Base-by-base conservation (phyloP, 2,888 invertebrate genomes). In the Dioctria linearis region DNA sequence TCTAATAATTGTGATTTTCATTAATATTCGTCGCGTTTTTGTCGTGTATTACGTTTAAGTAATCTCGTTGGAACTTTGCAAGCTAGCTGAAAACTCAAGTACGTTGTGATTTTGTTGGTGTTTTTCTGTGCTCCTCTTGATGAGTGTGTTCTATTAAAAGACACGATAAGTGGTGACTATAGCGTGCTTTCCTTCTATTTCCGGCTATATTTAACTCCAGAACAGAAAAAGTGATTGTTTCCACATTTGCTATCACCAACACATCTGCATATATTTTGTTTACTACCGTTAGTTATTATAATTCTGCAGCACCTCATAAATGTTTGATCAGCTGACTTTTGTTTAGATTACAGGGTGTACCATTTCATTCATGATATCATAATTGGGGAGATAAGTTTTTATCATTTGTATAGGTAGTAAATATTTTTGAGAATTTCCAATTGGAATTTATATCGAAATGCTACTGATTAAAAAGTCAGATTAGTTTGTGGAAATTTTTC, bases 311-410 rank as follows among this genome's bases (percentile, higher is more conserved):
- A 61, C 75, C 75, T 46, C 61, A 75, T 61, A 75, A 75, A 75
- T 75, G 67, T 71, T 43, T 43, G 9, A 61, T 59, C 75, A 75
- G 75, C 75, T 75, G 75, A 75, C 13, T 75, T 75, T 59, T 75
- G 75, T 75, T 75, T 75, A 39, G 75, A 61, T 25, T 42, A 46
- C 75, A 75, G 75, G 75, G 75, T 75, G 75, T 8, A 46, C 5
- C 1, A 25, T 25, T 25, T n/a, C 3, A 61, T 13, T 8, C 25
- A 11, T 8, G 25, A 3, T 4, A 13, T 61, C 6, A 13, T 61
- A 11, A 13, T 25, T 61, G 3, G 61, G 6, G 6, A 61, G n/a
- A 61, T 59, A n/a, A 51, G 51, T 61, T 25, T 25, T 25, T 25
- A 25, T 25, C 25, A 25, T 25, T 25, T 25, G 25, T 25, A 2